These are phyloP conservation scores for Plemyria rubiginata DNA, from an alignment of 2,888 invertebrate species.

Conservation along the genomic window DNA sequence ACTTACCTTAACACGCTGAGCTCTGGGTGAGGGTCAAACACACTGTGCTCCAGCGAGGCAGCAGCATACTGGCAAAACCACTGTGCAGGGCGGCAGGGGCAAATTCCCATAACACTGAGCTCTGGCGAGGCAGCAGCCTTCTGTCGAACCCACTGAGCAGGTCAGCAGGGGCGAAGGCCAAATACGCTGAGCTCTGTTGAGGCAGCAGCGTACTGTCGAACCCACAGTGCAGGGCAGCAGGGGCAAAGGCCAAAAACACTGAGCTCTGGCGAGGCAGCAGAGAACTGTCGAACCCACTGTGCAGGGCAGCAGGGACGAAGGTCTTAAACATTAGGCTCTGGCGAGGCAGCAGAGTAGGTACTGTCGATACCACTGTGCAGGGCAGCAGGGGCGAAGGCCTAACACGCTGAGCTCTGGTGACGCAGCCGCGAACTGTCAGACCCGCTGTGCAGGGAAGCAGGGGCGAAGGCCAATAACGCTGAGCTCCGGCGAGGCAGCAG, in stretches of 20 bases:
- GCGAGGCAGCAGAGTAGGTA: slow-evolving; percentile 12
- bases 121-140: slow-evolving; percentile 20
- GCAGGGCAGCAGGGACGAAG: slow-evolving; percentile 5
- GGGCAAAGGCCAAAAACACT: slow-evolving; percentile 11
- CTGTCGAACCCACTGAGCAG: slow-evolving; percentile 3
- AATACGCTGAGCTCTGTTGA: slow-evolving; percentile 23
- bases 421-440: slow-evolving; percentile 10
- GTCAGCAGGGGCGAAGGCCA: slow-evolving; percentile 17
- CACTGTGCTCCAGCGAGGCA: slow-evolving; percentile 24
- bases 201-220: slow-evolving; percentile 29
- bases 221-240: slow-evolving; percentile 13
- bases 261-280: slow-evolving; percentile 24
- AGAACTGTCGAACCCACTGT: neutral
- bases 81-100: slow-evolving; percentile 15
- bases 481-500: slow-evolving; percentile 30
- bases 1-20: slow-evolving; percentile 12
- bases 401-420: slow-evolving; percentile 9
- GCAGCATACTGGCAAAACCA: slow-evolving; percentile 19
- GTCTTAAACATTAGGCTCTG: slow-evolving; percentile 10
- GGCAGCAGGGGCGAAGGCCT: slow-evolving; percentile 1
- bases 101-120: slow-evolving; percentile 20
- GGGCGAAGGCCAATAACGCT: slow-evolving; percentile 8
- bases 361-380: neutral
- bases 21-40: slow-evolving; percentile 4
- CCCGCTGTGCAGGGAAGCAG: slow-evolving; percentile 18